Evolutionary conservation across 2,888 invertebrate genomes (phyloP).

Genomic region (Deilephila porcellus): DNA sequence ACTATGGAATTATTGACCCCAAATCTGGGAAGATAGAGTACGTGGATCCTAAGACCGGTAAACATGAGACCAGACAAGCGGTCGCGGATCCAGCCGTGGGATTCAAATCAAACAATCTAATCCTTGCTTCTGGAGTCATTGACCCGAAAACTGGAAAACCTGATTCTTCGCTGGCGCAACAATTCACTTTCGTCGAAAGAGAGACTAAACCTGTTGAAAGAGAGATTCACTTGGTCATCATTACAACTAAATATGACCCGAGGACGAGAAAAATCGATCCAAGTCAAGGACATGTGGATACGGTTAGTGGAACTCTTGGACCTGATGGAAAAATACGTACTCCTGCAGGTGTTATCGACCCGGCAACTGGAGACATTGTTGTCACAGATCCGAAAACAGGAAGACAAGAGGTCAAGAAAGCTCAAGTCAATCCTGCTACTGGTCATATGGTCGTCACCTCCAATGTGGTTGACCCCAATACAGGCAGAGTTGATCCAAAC

Average conservation of each 20-base stretch:
- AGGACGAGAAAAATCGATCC: conserved; percentile 79
- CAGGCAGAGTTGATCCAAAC: conserved; percentile 86
- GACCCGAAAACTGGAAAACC: conserved; percentile 86
- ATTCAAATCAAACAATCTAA: conserved; percentile 78
- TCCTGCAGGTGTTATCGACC: conserved; percentile 87
- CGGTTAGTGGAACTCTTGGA: conserved; percentile 85
- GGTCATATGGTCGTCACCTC: conserved; percentile 84
- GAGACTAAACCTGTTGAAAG: conserved; percentile 71
- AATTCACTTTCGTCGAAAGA: conserved; percentile 81
- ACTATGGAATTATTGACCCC: conserved; percentile 83
- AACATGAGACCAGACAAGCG: conserved; percentile 84
- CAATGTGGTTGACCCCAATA: conserved; percentile 83
- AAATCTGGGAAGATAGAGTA: conserved; percentile 84
- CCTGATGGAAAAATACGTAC: conserved; percentile 82
- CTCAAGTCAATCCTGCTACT: conserved; percentile 81
- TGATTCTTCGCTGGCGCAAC: conserved; percentile 79
- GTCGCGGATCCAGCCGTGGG: conserved; percentile 71
- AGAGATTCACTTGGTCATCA: conserved; percentile 85
- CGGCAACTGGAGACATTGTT: conserved; percentile 83
- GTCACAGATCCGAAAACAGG: conserved; percentile 77
- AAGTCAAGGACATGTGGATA: conserved; percentile 74
- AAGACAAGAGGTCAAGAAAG: conserved; percentile 84
- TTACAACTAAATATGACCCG: conserved; percentile 86
- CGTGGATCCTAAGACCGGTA: conserved; percentile 83
- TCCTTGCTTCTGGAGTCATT: conserved; percentile 72